Percentiles rank a stretch among this genome's conserved stretches.
These are phyloP conservation scores for Platerodrilus igneus DNA, from an alignment of 2,888 invertebrate genomes.

Conservation along the genomic window DNA sequence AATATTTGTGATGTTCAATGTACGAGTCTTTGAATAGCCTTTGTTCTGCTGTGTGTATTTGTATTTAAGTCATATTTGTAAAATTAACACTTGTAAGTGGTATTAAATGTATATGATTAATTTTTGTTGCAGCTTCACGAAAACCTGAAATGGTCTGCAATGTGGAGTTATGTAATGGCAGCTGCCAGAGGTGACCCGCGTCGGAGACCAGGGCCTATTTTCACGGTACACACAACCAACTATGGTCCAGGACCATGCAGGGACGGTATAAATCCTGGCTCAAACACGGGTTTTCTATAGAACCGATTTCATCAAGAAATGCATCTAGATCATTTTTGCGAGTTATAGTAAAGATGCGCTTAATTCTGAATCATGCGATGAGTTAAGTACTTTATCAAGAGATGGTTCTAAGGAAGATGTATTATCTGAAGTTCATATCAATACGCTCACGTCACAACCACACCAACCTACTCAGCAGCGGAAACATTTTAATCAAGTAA, in stretches of 20 bases:
- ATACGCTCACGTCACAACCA: constrained; percentile 32
- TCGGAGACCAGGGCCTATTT: constrained; percentile 41
- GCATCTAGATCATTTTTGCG: constrained; percentile 16
- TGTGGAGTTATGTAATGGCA: constrained; percentile 73
- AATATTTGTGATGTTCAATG: no score
- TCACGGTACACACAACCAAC: constrained; percentile 40
- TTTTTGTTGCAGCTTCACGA: constrained; percentile 19
- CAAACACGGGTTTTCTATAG: constrained; percentile 9
- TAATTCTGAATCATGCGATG: constrained; percentile 18
- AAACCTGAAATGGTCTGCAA: constrained; percentile 47
- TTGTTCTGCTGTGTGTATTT: no score
- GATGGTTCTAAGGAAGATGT: constrained; percentile 40
- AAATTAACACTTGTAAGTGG: no score
- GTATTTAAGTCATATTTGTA: no score
- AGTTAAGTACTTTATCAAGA: constrained; percentile 32
- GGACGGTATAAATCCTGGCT: constrained; percentile 26
- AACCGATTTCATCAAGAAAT: constrained; percentile 7
- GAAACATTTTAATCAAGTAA: constrained; percentile 14
- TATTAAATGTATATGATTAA: no score
- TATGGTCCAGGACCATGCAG: constrained; percentile 43
- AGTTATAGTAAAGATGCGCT: constrained; percentile 20
- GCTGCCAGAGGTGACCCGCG: constrained; percentile 64
- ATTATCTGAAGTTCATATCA: constrained; percentile 44
- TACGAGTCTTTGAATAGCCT: no score
- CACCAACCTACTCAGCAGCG: constrained; percentile 7